These are phyloP conservation scores for Helicorthomorpha holstii DNA, from an alignment of 1,140 invertebrate genomes.

Conservation along the genomic window DNA sequence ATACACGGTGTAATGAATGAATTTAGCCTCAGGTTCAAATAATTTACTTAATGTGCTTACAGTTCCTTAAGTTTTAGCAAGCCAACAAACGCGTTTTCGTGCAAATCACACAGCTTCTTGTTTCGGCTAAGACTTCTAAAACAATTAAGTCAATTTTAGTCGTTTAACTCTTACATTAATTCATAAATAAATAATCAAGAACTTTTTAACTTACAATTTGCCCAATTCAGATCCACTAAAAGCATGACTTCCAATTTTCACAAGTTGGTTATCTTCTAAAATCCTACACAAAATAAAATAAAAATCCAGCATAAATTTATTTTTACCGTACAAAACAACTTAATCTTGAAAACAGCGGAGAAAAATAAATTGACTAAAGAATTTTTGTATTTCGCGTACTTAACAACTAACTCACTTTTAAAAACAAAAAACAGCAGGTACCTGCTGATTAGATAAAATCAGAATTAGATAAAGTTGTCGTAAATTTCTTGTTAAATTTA, in stretches of 20 bases:
- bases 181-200: neutral
- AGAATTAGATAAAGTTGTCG: too few relatives aligned
- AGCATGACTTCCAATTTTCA: conserved; percentile 37
- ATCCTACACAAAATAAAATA: conserved; percentile 15
- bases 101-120: conserved; percentile 3
- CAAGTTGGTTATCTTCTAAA: conserved; percentile 37
- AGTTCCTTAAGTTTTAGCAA: conserved; percentile 5
- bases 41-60: neutral
- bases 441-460: too few relatives aligned
- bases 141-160: too few relatives aligned
- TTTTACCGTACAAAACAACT: too few relatives aligned
- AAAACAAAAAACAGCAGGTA: too few relatives aligned
- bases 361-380: too few relatives aligned
- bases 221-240: conserved; percentile 45
- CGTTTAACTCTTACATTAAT: neutral
- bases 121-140: conserved; percentile 12
- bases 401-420: too few relatives aligned
- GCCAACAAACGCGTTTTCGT: conserved; percentile 5
- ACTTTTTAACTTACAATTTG: conserved; percentile 41
- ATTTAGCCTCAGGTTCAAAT: neutral
- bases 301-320: too few relatives aligned
- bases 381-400: too few relatives aligned
- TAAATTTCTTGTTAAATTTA: too few relatives aligned
- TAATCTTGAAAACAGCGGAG: too few relatives aligned
- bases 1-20: too few relatives aligned